Conservation (phyloP, 1,140 invertebrate species). For the Xylocopa sonorina region DNA sequence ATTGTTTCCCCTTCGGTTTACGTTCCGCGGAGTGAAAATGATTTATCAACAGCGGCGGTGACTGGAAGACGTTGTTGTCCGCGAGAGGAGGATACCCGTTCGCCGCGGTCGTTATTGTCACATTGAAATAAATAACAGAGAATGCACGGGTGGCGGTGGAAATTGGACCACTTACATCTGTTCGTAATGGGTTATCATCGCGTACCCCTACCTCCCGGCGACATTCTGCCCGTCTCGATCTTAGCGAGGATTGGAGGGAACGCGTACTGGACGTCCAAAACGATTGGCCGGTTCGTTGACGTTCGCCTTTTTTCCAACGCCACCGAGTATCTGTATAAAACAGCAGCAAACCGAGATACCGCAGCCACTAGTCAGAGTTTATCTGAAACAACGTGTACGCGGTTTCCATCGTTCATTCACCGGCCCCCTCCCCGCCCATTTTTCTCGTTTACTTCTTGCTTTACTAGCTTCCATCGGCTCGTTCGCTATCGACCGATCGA, state of each 20-base stretch:
- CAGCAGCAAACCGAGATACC: slow-evolving; percentile 5
- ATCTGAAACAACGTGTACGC: slow-evolving; percentile 13
- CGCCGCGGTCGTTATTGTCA: slow-evolving; percentile 13
- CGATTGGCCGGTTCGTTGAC: slow-evolving; percentile 49
- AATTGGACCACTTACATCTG: slow-evolving; percentile 68
- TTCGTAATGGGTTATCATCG: slow-evolving; percentile 66
- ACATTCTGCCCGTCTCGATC: slow-evolving; percentile 5
- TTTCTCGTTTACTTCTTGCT: not conserved
- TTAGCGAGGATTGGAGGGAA: slow-evolving; percentile 51
- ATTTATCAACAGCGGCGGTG: not conserved
- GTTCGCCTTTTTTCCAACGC: slow-evolving; percentile 49
- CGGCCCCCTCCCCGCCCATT: not conserved
- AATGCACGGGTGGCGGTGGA: not conserved
- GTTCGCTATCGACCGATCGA: not conserved
- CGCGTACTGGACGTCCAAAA: slow-evolving; percentile 5
- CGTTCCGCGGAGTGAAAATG: not conserved
- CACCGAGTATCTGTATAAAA: slow-evolving; percentile 55
- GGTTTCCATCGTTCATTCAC: not conserved
- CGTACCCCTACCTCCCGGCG: slow-evolving; percentile 29
- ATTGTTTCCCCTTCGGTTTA: not conserved
- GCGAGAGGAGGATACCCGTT: not conserved
- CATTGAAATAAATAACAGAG: slow-evolving; percentile 45
- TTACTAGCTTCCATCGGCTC: no score
- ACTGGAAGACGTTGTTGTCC: not conserved
- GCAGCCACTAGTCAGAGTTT: slow-evolving; percentile 29